Percentiles rank a stretch among this genome's conserved stretches.
These are phyloP conservation scores for Bagarius yarrelli DNA, from an alignment of 2,113 vertebrate genomes.

Conservation along the genomic window DNA sequence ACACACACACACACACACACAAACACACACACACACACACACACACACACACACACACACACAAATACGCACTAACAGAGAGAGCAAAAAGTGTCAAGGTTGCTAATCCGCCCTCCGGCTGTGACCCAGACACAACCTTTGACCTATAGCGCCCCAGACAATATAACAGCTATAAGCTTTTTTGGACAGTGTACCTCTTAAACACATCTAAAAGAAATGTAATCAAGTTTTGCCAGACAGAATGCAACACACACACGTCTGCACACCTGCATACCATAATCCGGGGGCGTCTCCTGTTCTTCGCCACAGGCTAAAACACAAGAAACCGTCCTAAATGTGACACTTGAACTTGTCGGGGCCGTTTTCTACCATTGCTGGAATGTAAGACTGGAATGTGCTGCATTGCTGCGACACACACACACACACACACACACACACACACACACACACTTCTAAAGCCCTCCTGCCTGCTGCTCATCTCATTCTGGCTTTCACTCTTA, in stretches of 20 bases:
- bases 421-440: slow-evolving; percentile 18
- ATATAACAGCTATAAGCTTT: slow-evolving; percentile 6
- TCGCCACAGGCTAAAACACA: slow-evolving; percentile 53
- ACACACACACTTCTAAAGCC: not conserved
- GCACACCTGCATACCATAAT: slow-evolving; percentile 42
- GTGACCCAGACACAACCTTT: slow-evolving; percentile 67
- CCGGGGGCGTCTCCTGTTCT: slow-evolving; percentile 55
- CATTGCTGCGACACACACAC: slow-evolving; percentile 54
- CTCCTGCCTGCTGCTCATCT: slow-evolving; percentile 29
- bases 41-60: slow-evolving; percentile 34
- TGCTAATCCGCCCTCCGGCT: slow-evolving; percentile 58
- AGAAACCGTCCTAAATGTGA: slow-evolving; percentile 65
- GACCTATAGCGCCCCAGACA: slow-evolving; percentile 63
- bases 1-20: slow-evolving; percentile 28
- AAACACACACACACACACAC: slow-evolving; percentile 42
- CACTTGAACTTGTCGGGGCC: slow-evolving; percentile 70
- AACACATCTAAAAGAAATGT: slow-evolving; percentile 19
- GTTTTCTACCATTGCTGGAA: slow-evolving; percentile 54
- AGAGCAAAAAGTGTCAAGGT: slow-evolving; percentile 45
- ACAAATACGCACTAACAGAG: slow-evolving; percentile 33
- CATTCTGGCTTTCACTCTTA: not conserved
- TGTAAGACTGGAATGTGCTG: slow-evolving; percentile 66
- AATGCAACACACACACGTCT: not conserved
- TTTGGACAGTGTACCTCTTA: slow-evolving; percentile 20
- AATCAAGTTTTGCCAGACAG: slow-evolving; percentile 26